Evolutionary conservation across 2,113 vertebrate genomes (phyloP), one percentile per base, ranked within the genome.

Genomic region (Zosterops borbonicus): DNA sequence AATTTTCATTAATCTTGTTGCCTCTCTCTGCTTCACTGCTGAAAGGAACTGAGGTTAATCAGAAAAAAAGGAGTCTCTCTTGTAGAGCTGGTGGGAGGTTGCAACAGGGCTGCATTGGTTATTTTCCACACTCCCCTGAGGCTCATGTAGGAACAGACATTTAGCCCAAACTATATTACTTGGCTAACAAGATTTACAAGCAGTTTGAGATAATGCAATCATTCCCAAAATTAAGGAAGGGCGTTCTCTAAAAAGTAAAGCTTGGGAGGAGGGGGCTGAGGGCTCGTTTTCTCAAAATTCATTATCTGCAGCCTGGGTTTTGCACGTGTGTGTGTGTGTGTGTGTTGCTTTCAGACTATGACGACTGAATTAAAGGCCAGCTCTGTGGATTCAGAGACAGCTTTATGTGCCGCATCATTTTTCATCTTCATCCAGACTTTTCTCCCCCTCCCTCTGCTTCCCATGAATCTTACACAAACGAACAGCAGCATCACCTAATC

Each of bases 101-200:
- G 33, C 29, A 74, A 47, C 11, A 91, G 56, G 77, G 75, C 23
- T 89, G 68, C 16, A 11, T 69, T 77, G 47, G 70, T 90, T 96
- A 85, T 96, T 97, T 97, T 95, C 92, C 92, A 84, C 3, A 62
- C 68, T 83, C 95, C 77, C 80, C 49, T 9, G 78, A 83, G 77
- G 78, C 63, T 82, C 81, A 14, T 28, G 63, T 41, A 94, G 76
- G 53, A 96, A 69, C 64, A 95, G 83, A 68, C 64, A 87, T 90
- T 94, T 93, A 77, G 74, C 78, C 85, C 74, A 83, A 96, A 94
- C 76, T 76, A 56, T 93, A 96, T 94, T 95, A 81, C 84, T 83
- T 75, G 53, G 84, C 46, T 95, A 92, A 96, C 53, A 93, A 93
- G 94, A 94, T 89, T 94, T 94, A 90, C 80, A 90, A 94, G 77